Base-by-base conservation (phyloP, 2,113 vertebrate species). In the Poeciliopsis occidentalis region DNA sequence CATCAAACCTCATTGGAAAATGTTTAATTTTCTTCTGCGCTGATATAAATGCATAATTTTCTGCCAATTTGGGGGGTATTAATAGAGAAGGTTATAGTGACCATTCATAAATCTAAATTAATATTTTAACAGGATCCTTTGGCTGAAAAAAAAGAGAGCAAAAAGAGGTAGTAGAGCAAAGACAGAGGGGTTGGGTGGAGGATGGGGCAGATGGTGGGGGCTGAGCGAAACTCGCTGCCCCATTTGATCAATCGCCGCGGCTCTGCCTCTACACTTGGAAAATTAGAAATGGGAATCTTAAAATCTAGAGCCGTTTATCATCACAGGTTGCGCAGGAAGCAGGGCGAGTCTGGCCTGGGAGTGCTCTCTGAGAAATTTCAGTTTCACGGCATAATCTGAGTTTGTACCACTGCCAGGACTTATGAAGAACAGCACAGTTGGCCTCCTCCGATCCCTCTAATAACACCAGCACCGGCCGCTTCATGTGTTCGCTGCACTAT, bases 251-350 rank as follows among this genome's bases (percentile, higher is more conserved):
- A 95, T 94, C 84, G 91, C 91, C 85, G 83, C 72, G 81, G 90
- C 91, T 91, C 92, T 93, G 93, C 93, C 94, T 93, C 92, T 89
- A 89, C 86, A 88, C 93, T 94, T 88, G 81, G 92, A 94, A 93
- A 94, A 95, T 95, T 94, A 95, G 92, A 95, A 94, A 94, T 92
- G 91, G 92, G 92, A 94, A 93, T 94, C 92, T 91, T 92, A 91
- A 91, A 93, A 93, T 94, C 92, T 92, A 90, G 67, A 86, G 89
- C 91, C 91, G 92, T 94, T 94, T 86, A 92, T 94, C 92, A 94
- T 93, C 84, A 85, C 84, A 89, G 89, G 91, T 92, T 82, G 89
- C 72, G 74, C 57, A 41, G 65, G 30, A 78, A 83, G 68, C 57
- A 4, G 60, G 65, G 67, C 51, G 66, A 76, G 71, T 66, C 51